phyloP scores from a whole-genome alignment of 2,797 vertebrate species.

The Parauchenoglanis ngamensis region DNA sequence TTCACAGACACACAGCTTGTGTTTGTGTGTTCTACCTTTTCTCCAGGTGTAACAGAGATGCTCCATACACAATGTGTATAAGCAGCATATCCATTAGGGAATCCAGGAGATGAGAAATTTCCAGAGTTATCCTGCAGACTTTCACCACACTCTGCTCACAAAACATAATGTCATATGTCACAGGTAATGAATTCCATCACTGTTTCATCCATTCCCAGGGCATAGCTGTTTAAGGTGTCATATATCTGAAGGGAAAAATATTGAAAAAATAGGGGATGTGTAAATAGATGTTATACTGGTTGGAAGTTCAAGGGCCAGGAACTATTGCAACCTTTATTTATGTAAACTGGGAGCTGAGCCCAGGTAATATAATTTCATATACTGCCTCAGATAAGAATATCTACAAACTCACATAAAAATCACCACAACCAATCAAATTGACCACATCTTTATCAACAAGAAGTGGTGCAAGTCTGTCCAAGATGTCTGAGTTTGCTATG shows the following conservation, averaged over 20 bases:
- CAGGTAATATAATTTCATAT: background rate
- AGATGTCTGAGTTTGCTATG: background rate
- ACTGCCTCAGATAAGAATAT: background rate
- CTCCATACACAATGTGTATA: slow-evolving; percentile 98
- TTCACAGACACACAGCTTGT: too few relatives aligned
- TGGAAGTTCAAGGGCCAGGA: background rate
- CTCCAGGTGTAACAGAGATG: slow-evolving; percentile 95
- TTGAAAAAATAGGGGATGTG: background rate
- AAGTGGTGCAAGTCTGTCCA: background rate
- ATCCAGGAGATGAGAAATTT: slow-evolving; percentile 97
- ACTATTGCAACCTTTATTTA: background rate
- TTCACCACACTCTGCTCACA: slow-evolving; percentile 86
- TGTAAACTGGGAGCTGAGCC: background rate
- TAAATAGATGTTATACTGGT: background rate
- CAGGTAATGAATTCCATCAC: background rate
- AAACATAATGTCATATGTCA: background rate
- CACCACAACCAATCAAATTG: background rate
- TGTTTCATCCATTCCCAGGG: background rate
- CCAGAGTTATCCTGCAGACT: slow-evolving; percentile 95
- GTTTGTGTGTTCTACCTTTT: slow-evolving; percentile 80
- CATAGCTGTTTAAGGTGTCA: background rate
- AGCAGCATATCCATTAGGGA: slow-evolving; percentile 92
- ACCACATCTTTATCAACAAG: background rate
- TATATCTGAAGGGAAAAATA: background rate
- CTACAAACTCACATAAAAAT: background rate